Evolutionary conservation across 2,113 vertebrate species (phyloP).

Genomic region (Oreocharis arfaki): DNA sequence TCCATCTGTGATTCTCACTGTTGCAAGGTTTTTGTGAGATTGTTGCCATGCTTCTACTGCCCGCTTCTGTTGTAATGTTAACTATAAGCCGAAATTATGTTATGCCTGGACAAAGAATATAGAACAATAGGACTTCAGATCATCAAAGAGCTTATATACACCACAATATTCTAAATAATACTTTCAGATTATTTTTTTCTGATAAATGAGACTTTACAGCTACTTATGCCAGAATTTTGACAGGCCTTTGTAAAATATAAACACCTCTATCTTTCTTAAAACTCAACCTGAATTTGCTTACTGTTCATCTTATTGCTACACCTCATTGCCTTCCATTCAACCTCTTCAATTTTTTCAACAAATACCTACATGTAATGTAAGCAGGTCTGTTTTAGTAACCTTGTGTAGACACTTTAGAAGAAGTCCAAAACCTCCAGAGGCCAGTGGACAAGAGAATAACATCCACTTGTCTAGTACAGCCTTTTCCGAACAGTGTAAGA

Average conservation of each 20-base stretch:
- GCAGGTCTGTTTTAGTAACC: neutral
- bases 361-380: neutral
- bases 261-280: neutral
- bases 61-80: neutral
- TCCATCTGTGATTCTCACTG: neutral
- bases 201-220: neutral
- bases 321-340: neutral
- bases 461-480: neutral
- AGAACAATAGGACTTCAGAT: neutral
- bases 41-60: neutral
- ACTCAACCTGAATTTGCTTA: neutral
- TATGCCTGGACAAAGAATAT: neutral
- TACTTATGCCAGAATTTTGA: neutral
- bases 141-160: neutral
- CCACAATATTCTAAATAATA: neutral
- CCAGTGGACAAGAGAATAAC: neutral
- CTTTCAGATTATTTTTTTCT: neutral
- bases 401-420: neutral
- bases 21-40: neutral
- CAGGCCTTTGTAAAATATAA: neutral
- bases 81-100: neutral
- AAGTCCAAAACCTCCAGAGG: neutral
- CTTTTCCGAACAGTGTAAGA: neutral
- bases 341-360: neutral
- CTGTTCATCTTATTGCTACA: neutral